Evolutionary conservation across 2,797 vertebrate genomes (phyloP).

Genomic region (Falco columbarius): DNA sequence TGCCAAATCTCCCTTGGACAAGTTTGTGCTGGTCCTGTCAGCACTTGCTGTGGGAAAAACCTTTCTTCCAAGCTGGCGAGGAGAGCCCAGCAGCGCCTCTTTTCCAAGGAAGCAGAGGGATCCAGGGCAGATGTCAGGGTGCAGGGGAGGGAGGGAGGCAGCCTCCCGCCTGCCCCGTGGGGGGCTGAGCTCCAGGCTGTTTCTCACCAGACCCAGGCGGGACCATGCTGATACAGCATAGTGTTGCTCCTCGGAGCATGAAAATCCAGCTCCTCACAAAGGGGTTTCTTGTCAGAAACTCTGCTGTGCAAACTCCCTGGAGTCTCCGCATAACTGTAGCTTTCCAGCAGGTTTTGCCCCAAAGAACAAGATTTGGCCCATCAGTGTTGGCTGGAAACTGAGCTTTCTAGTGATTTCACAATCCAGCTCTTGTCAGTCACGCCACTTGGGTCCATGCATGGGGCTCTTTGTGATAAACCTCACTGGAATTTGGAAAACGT

Average conservation of each 20-base stretch:
- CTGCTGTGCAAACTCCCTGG: neutral
- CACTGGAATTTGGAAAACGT: slow-evolving; percentile 70
- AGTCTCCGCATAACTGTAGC: neutral
- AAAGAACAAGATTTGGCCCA: neutral
- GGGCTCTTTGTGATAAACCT: slow-evolving; percentile 68
- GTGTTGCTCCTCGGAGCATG: neutral
- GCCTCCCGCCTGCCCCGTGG: neutral
- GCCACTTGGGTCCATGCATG: slow-evolving; percentile 39
- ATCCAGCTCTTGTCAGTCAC: slow-evolving; percentile 44
- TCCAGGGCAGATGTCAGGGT: neutral
- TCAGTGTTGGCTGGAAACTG: neutral
- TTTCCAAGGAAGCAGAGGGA: neutral
- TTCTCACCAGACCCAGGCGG: neutral
- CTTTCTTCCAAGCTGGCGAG: slow-evolving; percentile 15
- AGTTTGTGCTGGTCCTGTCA: neutral
- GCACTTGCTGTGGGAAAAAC: slow-evolving; percentile 34
- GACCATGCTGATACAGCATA: neutral
- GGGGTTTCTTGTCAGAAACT: neutral
- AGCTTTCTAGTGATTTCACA: slow-evolving; percentile 36
- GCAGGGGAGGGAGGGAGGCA: neutral
- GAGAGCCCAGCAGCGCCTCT: neutral
- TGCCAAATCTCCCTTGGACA: slow-evolving; percentile 39
- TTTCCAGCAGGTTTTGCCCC: slow-evolving; percentile 27
- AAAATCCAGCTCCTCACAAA: neutral
- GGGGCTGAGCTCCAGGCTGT: neutral